A percentile compares a stretch with the other conserved stretches of the same genome.
Evolutionary conservation across 1,140 invertebrate species (phyloP).

Genomic region (Sitodiplosis mosellana): DNA sequence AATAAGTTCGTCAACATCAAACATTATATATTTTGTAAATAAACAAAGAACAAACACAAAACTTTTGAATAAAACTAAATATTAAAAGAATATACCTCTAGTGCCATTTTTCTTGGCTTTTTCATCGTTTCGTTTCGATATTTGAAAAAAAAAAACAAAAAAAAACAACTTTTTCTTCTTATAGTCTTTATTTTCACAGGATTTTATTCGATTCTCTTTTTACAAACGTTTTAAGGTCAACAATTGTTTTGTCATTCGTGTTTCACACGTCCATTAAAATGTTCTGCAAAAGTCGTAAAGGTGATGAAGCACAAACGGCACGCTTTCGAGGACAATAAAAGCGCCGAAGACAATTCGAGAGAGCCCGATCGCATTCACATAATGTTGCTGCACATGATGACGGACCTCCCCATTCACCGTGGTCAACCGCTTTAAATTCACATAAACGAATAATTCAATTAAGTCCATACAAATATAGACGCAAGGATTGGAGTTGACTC

Average conservation of each 20-base stretch:
- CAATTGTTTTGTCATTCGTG: background rate
- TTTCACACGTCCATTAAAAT: conserved; percentile 34
- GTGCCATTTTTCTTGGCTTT: too few relatives aligned
- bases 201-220: too few relatives aligned
- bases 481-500: conserved; percentile 13
- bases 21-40: too few relatives aligned
- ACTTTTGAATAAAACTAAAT: too few relatives aligned
- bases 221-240: too few relatives aligned
- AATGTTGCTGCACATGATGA: conserved; percentile 54
- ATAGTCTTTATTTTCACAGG: too few relatives aligned
- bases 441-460: background rate
- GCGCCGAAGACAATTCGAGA: conserved; percentile 56
- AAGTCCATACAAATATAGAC: conserved; percentile 3
- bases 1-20: too few relatives aligned
- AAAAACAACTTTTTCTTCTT: too few relatives aligned
- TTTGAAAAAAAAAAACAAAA: too few relatives aligned
- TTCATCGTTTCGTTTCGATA: too few relatives aligned
- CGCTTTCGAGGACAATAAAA: conserved; percentile 55
- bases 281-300: conserved; percentile 53
- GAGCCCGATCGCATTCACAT: conserved; percentile 67
- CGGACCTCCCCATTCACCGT: conserved; percentile 39
- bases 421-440: conserved; percentile 34
- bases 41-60: too few relatives aligned
- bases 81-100: too few relatives aligned
- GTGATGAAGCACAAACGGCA: conserved; percentile 48